Base-by-base conservation (phyloP, 1,140 invertebrate genomes). In the Stegodyphus dumicola region DNA sequence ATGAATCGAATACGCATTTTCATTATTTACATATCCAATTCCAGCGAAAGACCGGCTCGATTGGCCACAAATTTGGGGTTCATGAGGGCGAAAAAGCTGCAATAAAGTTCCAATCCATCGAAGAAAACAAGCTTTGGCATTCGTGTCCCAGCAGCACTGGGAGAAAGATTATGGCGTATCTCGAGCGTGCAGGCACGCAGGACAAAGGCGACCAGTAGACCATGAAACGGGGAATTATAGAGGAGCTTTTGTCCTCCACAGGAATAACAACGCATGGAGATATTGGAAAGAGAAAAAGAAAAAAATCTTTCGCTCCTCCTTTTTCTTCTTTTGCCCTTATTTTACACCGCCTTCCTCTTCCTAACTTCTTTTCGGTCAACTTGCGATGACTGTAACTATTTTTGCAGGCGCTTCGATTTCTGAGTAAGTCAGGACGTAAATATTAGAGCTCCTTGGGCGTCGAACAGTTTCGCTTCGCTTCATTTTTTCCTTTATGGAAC, bases 211-310 rank as follows among this genome's bases (percentile, higher is more conserved):
- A 15, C 49, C 56, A 52, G 60, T 15, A 13, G 71, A 75, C 79
- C 79, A 64, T 83, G 79, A 83, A 83, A 83, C 65, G 70, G 79
- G 79, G 79, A 83, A 83, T 83, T 83, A 83, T 73, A 71, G 67
- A 53, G 10, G 49, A n/a, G 54, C 56, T 75, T 83, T 83, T 83
- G 53, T 74, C 56, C 56, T 18, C 66, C n/a, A 18, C 69, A 67
- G 79, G 66, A 83, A 83, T 33, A 74, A 83, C 79, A 83, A 54
- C 78, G 60, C 49, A 33, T 13, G 79, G 60, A 60, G 69, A 80
- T 80, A 80, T 71, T 60, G 71, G 74, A 33, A 33, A 33, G 33
- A 33, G 56, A 60, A 60, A 60, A 5, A 60, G 56, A 60, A 60
- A 60, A 60, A 60, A 11, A 11, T 2, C 56, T 15, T 60, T 60